Base-by-base conservation (phyloP, 2,797 vertebrate genomes). In the Thalassophryne amazonica region DNA sequence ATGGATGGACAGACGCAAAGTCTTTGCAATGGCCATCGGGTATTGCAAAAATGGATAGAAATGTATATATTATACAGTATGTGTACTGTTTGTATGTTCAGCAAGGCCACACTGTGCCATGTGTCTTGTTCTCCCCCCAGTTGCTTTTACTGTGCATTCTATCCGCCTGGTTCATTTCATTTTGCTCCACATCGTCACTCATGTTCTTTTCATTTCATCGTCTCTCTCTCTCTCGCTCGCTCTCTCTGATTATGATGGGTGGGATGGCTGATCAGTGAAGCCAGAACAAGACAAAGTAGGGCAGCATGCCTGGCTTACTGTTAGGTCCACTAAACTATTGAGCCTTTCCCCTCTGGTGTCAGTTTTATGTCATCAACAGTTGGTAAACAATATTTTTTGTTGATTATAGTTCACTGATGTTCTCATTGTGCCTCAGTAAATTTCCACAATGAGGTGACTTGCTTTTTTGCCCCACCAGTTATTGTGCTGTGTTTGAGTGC, bases 281-380 rank as follows among this genome's bases (percentile, higher is more conserved):
- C 65, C 57, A 76, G 63, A 83, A 76, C 62, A 79, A 82, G 47
- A 62, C 71, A 45, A 86, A 88, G 65, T 83, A 88, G 68, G 82
- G 70, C 73, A 80, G 67, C 78, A 59, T 73, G 61, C 53, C 75
- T 14, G 79, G 78, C 63, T 83, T 71, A 28, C 70, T 81, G 49
- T 64, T 81, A 81, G 82, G 80, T 83, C 51, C 48, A 39, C 53
- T 66, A 68, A 7, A 29, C 36, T 57, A 58, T 74, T n/a, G n/a
- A n/a, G n/a, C n/a, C n/a, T 48, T 65, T 15, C 46, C 6, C 28
- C 68, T 18, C 23, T 20, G 15, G 9, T 19, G 19, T 41, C 14
- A 2, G 42, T 37, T 29, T 15, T 8, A 27, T 8, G 15, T 57
- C 36, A n/a, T 14, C n/a, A n/a, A n/a, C n/a, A n/a, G n/a, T n/a